These are phyloP conservation scores for Chouioia cunea DNA, from an alignment of 2,888 invertebrate species.

Conservation along the genomic window DNA sequence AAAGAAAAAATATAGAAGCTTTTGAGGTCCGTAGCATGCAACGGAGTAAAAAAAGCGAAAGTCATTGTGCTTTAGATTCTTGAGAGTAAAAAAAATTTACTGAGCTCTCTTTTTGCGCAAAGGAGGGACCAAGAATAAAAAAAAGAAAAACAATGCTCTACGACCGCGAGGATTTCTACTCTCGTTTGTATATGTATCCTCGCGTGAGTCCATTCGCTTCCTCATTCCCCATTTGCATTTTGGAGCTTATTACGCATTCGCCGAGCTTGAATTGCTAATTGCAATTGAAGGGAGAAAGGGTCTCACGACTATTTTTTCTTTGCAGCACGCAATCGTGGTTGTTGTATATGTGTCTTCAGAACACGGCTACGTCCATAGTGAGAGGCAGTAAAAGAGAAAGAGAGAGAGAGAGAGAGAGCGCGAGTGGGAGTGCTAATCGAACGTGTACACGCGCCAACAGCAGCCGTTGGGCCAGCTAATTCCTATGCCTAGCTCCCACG, in stretches of 20 bases:
- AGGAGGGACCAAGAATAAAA: no score
- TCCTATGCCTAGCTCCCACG: conserved; percentile 9
- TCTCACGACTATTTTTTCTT: no score
- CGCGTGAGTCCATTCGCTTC: conserved; percentile 30
- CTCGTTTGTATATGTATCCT: conserved; percentile 39
- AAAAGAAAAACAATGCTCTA: conserved; percentile 27
- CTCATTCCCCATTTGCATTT: conserved; percentile 35
- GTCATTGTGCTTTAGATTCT: no score
- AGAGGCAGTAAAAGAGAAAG: no score
- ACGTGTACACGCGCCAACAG: neutral
- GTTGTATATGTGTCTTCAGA: no score
- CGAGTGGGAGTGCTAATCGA: conserved; percentile 19
- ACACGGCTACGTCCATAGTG: no score
- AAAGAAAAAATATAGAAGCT: no score
- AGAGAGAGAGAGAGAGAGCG: no score
- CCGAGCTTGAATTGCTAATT: conserved; percentile 37
- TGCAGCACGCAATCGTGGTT: no score
- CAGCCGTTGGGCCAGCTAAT: conserved; percentile 12
- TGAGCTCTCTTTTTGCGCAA: conserved; percentile 10
- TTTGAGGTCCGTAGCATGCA: no score
- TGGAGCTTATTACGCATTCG: conserved; percentile 34
- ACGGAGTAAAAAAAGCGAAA: no score
- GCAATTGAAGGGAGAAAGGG: conserved; percentile 7
- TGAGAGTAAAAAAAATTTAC: no score
- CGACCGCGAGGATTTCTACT: conserved; percentile 30